Percentiles rank a stretch among this genome's conserved stretches.
Conservation (phyloP, 2,797 vertebrate genomes). For the Austrolebias charrua region DNA sequence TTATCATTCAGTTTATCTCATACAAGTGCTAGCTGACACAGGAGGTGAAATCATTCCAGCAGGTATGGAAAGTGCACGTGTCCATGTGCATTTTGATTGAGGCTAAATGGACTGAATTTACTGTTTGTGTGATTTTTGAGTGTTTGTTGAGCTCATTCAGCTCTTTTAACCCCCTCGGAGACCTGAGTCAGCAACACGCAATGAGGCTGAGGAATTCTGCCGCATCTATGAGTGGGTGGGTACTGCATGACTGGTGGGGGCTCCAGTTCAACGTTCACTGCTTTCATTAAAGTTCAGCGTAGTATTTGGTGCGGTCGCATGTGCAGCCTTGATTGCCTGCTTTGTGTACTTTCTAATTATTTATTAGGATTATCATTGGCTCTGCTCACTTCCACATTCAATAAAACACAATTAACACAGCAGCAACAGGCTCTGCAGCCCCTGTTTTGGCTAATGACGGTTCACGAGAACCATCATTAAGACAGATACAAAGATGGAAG, state of each 20-base stretch:
- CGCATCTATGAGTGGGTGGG: constrained; percentile 33
- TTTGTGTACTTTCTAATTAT: constrained; percentile 21
- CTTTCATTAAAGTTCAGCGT: constrained; percentile 23
- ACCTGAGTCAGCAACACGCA: constrained; percentile 63
- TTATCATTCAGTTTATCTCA: constrained; percentile 20
- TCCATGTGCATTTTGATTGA: constrained; percentile 17
- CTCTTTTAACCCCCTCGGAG: constrained; percentile 48
- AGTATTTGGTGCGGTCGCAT: background rate
- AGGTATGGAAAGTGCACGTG: background rate
- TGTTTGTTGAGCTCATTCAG: constrained; percentile 42
- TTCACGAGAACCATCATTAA: constrained; percentile 32
- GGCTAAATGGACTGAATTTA: background rate
- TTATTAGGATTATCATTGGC: constrained; percentile 26
- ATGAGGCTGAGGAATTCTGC: constrained; percentile 52
- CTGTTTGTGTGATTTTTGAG: background rate
- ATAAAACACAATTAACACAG: constrained; percentile 13
- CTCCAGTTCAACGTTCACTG: constrained; percentile 46
- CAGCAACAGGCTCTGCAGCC: constrained; percentile 46
- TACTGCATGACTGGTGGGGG: background rate
- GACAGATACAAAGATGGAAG: constrained; percentile 44
- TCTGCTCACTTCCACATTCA: constrained; percentile 31
- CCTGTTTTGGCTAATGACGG: constrained; percentile 64
- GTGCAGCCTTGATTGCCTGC: background rate
- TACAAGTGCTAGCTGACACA: background rate
- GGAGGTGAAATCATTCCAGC: constrained; percentile 7